phyloP scores from a whole-genome alignment of 2,797 vertebrate species.

The Yasuhikotakia modesta region DNA sequence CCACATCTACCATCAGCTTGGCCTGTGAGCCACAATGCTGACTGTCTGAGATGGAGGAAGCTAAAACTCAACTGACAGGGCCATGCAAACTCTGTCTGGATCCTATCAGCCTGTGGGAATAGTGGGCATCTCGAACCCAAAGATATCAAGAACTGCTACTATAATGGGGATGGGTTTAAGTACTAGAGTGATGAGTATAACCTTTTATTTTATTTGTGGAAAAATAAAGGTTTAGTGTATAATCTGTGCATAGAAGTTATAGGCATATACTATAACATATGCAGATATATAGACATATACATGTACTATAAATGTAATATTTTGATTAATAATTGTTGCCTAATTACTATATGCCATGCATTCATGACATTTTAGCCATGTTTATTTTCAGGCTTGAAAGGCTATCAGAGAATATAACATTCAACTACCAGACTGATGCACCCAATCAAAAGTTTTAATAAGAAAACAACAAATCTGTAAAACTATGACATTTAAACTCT shows the following conservation, averaged over 20 bases:
- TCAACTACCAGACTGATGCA: too few species aligned
- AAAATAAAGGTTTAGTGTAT: neutral
- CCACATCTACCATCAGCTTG: constrained; percentile 37
- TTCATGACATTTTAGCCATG: too few species aligned
- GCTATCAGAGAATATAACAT: too few species aligned
- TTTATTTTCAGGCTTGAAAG: too few species aligned
- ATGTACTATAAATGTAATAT: too few species aligned
- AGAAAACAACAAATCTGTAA: too few species aligned
- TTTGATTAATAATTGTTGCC: too few species aligned
- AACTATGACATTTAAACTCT: too few species aligned
- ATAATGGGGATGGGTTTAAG: constrained; percentile 51
- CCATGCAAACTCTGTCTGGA: constrained; percentile 59
- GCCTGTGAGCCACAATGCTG: constrained; percentile 33
- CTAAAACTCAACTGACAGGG: constrained; percentile 61
- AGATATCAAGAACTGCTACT: constrained; percentile 53
- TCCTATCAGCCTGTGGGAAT: constrained; percentile 54
- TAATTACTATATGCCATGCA: too few species aligned
- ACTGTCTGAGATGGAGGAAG: constrained; percentile 56
- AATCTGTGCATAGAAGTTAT: neutral
- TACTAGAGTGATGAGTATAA: constrained; percentile 52
- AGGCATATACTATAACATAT: too few species aligned
- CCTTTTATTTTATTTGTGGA: neutral
- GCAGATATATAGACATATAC: too few species aligned
- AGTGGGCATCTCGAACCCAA: constrained; percentile 58
- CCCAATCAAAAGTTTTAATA: too few species aligned